Conservation (phyloP, 2,888 invertebrate species). For the Andrena camellia region DNA sequence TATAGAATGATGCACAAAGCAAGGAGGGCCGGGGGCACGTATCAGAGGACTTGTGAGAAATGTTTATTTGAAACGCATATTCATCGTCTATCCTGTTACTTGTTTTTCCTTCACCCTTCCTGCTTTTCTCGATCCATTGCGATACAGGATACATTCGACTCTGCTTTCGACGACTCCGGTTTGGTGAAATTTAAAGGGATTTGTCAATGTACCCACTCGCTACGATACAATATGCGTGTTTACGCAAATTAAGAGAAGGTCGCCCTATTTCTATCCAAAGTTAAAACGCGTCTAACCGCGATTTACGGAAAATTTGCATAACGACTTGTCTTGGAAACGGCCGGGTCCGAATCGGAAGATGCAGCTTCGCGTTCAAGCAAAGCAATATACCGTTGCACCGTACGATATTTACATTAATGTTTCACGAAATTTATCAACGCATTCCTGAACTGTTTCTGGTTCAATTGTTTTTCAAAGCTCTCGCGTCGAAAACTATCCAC, state of each 20-base stretch:
- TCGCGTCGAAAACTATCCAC: no score
- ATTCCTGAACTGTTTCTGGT: background rate
- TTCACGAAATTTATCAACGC: background rate
- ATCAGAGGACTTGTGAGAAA: background rate
- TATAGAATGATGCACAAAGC: background rate
- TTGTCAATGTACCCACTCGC: no score
- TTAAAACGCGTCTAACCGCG: background rate
- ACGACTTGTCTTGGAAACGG: constrained; percentile 19
- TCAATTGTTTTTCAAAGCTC: background rate
- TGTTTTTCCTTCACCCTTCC: background rate
- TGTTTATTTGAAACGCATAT: background rate
- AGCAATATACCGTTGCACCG: constrained; percentile 8
- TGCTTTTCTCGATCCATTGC: no score
- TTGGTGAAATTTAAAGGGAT: no score
- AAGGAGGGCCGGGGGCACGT: no score
- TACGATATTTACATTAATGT: background rate
- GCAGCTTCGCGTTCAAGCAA: constrained; percentile 23
- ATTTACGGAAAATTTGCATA: constrained; percentile 27
- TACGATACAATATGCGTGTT: no score
- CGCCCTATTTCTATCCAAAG: background rate
- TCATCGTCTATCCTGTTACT: background rate
- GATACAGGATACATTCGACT: background rate
- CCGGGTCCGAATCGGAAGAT: constrained; percentile 25
- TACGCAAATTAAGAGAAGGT: no score
- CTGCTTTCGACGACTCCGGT: background rate